phyloP scores from a whole-genome alignment of 2,888 invertebrate genomes.

The Tryphoninae sp. region DNA sequence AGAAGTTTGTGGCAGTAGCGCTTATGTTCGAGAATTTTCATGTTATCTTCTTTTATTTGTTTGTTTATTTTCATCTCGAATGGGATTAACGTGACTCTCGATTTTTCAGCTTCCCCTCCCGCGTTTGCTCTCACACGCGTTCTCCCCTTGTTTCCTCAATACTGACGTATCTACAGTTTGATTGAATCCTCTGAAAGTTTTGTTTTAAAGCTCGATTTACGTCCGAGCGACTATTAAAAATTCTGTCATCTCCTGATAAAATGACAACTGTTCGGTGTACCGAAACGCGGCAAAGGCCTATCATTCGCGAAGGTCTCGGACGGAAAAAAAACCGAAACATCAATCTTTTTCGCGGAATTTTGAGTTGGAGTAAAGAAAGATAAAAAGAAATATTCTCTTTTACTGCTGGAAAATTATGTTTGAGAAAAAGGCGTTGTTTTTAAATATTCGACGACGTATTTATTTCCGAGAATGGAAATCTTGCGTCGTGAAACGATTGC shows the following conservation, averaged over 20 bases:
- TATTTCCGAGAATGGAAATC: background rate
- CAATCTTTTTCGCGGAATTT: background rate
- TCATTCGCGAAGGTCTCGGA: background rate
- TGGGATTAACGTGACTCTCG: constrained; percentile 53
- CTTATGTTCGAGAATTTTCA: constrained; percentile 51
- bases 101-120: constrained; percentile 35
- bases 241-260: background rate
- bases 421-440: background rate
- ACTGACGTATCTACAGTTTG: constrained; percentile 51
- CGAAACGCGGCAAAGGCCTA: background rate
- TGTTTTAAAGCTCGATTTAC: background rate
- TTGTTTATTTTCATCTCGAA: constrained; percentile 43
- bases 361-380: background rate
- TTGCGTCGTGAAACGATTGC: background rate
- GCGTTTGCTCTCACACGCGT: constrained; percentile 35
- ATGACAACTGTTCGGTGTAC: background rate
- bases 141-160: background rate
- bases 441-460: background rate
- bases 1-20: constrained; percentile 68
- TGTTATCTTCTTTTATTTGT: constrained; percentile 22
- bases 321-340: background rate
- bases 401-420: background rate
- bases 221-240: background rate
- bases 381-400: background rate
- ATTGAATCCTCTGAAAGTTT: constrained; percentile 31